These are phyloP conservation scores for Antheraea pernyi DNA, from an alignment of 1,140 invertebrate genomes.

Conservation along the genomic window DNA sequence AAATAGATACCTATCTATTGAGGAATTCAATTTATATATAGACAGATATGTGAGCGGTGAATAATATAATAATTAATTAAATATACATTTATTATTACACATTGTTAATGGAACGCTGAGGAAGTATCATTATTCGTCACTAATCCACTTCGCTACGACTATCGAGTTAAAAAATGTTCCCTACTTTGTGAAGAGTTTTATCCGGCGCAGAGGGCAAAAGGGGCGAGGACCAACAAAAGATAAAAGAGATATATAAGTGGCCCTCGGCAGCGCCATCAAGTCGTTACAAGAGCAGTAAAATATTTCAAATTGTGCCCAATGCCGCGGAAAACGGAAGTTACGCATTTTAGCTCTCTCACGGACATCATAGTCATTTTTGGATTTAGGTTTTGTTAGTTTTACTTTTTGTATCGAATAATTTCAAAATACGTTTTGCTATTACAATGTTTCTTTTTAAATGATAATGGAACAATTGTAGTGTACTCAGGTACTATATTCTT, in stretches of 20 bases:
- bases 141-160: slow-evolving; percentile 30
- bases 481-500: too few species aligned
- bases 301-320: slow-evolving; percentile 77
- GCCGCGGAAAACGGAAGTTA: slow-evolving; percentile 74
- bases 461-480: too few species aligned
- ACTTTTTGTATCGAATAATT: slow-evolving; percentile 1
- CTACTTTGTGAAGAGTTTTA: slow-evolving; percentile 44
- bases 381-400: slow-evolving; percentile 30
- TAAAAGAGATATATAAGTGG: slow-evolving; percentile 79
- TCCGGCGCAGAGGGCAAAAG: slow-evolving; percentile 55
- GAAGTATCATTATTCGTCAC: slow-evolving; percentile 7
- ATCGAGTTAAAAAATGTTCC: slow-evolving; percentile 46
- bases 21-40: too few species aligned
- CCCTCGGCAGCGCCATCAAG: slow-evolving; percentile 74
- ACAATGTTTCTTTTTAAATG: not conserved
- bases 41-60: too few species aligned
- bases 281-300: slow-evolving; percentile 76
- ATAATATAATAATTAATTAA: not conserved
- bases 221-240: slow-evolving; percentile 70
- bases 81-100: not conserved
- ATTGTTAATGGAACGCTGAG: not conserved
- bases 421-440: not conserved
- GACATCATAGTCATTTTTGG: slow-evolving; percentile 24
- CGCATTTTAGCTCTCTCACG: slow-evolving; percentile 48
- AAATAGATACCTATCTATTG: too few species aligned